A percentile compares a stretch with the other conserved stretches of the same genome.
These are phyloP conservation scores for Eupithecia inturbata DNA, from an alignment of 2,888 invertebrate species.

Conservation along the genomic window DNA sequence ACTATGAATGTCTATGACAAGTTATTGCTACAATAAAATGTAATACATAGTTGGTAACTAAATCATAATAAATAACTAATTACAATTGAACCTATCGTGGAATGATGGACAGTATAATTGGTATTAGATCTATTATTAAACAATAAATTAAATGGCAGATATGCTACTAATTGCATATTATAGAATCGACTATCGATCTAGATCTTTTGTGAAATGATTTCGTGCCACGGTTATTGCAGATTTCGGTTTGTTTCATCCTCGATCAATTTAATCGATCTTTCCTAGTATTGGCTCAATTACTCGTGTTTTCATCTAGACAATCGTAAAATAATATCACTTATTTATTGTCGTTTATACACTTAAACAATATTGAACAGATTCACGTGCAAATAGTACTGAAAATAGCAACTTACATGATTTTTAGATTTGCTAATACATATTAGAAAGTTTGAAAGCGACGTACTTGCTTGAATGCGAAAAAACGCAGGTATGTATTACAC, in stretches of 20 bases:
- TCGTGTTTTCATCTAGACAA: slow-evolving; percentile 29
- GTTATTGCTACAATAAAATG: not conserved
- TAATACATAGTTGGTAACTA: not conserved
- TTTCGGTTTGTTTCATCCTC: not conserved
- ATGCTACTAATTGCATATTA: slow-evolving; percentile 10
- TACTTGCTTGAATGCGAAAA: not conserved
- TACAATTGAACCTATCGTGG: not conserved
- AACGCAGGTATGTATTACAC: not conserved
- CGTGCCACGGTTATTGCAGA: not conserved
- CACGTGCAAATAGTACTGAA: not conserved
- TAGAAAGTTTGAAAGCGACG: not conserved
- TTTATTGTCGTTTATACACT: slow-evolving; percentile 21
- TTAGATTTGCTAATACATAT: not conserved
- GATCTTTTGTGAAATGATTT: not conserved
- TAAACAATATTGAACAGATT: not conserved
- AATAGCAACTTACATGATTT: not conserved
- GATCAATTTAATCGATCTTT: not conserved
- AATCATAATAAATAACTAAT: not conserved
- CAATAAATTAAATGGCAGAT: slow-evolving; percentile 19
- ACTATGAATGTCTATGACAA: slow-evolving; percentile 3
- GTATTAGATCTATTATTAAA: not conserved
- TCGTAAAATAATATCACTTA: slow-evolving; percentile 23
- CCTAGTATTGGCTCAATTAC: slow-evolving; percentile 20
- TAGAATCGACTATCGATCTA: not conserved
- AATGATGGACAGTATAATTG: not conserved